A percentile compares a stretch with the other conserved stretches of the same genome.
Evolutionary conservation across 2,888 invertebrate genomes (phyloP).

Genomic region (Eilema caniola): DNA sequence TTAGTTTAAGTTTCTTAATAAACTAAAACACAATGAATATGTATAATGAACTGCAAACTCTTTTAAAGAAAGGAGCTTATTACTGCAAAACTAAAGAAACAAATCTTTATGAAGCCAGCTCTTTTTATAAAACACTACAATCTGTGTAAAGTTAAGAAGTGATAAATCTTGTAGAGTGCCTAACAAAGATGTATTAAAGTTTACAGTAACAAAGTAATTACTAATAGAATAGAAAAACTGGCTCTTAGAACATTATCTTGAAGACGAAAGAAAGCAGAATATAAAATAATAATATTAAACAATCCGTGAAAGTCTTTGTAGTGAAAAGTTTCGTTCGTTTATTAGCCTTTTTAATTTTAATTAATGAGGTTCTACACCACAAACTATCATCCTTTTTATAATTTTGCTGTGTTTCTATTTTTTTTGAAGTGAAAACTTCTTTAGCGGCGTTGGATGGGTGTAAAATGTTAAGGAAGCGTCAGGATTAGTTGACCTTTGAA

Average conservation of each 20-base stretch:
- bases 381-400: too few species aligned
- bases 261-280: background rate
- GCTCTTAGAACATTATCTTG: background rate
- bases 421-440: too few species aligned
- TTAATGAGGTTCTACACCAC: too few species aligned
- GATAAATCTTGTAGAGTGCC: conserved; percentile 12
- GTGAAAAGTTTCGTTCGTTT: too few species aligned
- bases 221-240: conserved; percentile 11
- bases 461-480: too few species aligned
- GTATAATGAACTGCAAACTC: background rate
- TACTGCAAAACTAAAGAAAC: too few species aligned
- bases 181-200: conserved; percentile 9
- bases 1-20: background rate
- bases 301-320: background rate
- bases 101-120: background rate
- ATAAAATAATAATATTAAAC: background rate
- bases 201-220: conserved; percentile 7
- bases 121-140: conserved; percentile 12
- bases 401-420: too few species aligned
- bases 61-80: background rate
- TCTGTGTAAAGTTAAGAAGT: conserved; percentile 6
- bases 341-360: too few species aligned
- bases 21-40: background rate
- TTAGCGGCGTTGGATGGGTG: too few species aligned
- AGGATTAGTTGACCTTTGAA: too few species aligned